Evolutionary conservation across 2,797 vertebrate species (phyloP).

Genomic region (Tarsius wallacei): DNA sequence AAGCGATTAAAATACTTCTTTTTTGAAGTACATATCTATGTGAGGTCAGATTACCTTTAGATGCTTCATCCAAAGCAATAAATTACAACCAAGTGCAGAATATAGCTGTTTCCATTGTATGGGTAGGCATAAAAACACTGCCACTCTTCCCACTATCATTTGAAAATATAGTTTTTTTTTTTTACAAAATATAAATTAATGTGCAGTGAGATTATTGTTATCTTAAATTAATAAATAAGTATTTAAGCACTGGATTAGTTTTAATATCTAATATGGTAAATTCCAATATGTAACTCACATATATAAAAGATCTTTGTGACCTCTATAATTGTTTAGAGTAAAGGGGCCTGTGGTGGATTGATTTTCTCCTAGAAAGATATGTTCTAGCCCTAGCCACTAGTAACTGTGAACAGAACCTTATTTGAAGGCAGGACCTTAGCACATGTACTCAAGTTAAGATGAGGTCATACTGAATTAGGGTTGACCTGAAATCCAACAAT

Average conservation of each 20-base stretch:
- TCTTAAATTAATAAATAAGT: constrained; percentile 46
- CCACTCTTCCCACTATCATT: background rate
- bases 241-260: background rate
- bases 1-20: background rate
- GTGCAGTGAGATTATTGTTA: background rate
- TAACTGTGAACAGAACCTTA: background rate
- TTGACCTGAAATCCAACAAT: background rate
- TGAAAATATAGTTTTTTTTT: background rate
- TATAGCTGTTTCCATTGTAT: background rate
- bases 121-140: background rate
- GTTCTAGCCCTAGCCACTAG: background rate
- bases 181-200: constrained; percentile 13
- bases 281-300: background rate
- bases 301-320: constrained; percentile 37
- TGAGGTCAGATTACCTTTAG: background rate
- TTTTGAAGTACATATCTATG: background rate
- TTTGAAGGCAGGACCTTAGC: constrained; percentile 28
- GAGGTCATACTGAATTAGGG: background rate
- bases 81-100: background rate
- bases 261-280: constrained; percentile 47
- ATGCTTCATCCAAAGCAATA: background rate
- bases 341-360: background rate
- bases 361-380: background rate
- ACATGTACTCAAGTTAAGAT: constrained; percentile 3
- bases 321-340: background rate